phyloP scores from a whole-genome alignment of 2,113 vertebrate species.

The Pimephales promelas region DNA sequence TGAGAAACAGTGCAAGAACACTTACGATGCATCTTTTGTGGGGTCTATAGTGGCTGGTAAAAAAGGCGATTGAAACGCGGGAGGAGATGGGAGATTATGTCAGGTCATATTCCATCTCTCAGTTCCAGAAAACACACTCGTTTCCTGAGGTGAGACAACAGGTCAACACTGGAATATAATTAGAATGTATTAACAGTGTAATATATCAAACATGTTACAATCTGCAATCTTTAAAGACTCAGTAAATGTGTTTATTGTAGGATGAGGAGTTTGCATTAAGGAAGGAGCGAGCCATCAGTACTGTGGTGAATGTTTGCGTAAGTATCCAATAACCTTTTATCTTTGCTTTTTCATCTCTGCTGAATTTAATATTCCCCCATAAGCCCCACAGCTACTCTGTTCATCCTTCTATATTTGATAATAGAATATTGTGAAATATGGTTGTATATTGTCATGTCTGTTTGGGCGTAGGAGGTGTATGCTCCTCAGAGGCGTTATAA shows the following conservation, averaged over 20 bases:
- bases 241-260: slow-evolving; percentile 66
- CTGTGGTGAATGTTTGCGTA: slow-evolving; percentile 83
- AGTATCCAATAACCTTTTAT: slow-evolving; percentile 67
- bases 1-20: background rate
- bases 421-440: background rate
- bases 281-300: slow-evolving; percentile 82
- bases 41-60: slow-evolving; percentile 89
- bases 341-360: background rate
- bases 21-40: slow-evolving; percentile 42
- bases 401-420: background rate
- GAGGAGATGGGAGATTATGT: slow-evolving; percentile 98
- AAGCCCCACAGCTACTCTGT: background rate
- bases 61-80: slow-evolving; percentile 94
- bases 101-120: slow-evolving; percentile 90
- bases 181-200: background rate
- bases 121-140: slow-evolving; percentile 91
- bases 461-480: slow-evolving; percentile 83
- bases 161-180: background rate
- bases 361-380: background rate
- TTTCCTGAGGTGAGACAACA: slow-evolving; percentile 85
- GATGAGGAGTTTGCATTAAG: slow-evolving; percentile 88
- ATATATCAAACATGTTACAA: background rate
- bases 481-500: slow-evolving; percentile 92
- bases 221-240: background rate
- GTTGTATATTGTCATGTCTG: background rate